Evolutionary conservation across 2,888 invertebrate genomes (phyloP), one percentile per base, ranked within the genome.

Genomic region (Dugesia japonica): DNA sequence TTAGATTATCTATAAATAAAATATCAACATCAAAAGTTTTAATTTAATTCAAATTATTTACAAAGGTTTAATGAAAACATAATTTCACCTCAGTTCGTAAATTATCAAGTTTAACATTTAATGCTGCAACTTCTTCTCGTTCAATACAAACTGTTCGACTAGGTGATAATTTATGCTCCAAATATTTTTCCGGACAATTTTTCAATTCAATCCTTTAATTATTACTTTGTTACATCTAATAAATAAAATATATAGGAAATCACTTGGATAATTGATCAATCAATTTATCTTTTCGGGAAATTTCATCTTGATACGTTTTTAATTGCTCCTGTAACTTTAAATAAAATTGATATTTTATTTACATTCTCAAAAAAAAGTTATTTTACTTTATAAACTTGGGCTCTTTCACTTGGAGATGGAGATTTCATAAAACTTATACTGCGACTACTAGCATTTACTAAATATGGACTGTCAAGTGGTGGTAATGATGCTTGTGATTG

Each of bases 181-280:
- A n/a, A 56, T 9, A 56, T 56, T 56, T 56, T 20, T 56, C 56
- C n/a, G 56, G 56, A 56, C 56, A 56, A 56, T 56, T 56, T 56
- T 56, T 56, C 23, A 56, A 56, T 56, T 56, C 56, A n/a, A 56
- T 20, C 17, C 56, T 56, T 56, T 56, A 4, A 7, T 13, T 9
- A 56, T 20, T 56, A 56, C 7, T 56, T 56, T n/a, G 56, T 56
- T 20, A 56, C 4, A 56, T 56, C 17, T 38, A 17, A 13, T 38
- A 13, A 38, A 38, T 13, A 38, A 38, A 38, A 13, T 17, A 13
- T 38, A 13, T 38, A 13, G 9, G 17, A 4, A 13, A 56, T 56
- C 17, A 56, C 56, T 56, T 56, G 1, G 56, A 56, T 23, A 56
- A 20, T 56, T 56, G 56, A n/a, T 56, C 56, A 4, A 56, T 56